Base-by-base conservation (phyloP, 1,140 invertebrate genomes). In the Drosophila novamexicana region DNA sequence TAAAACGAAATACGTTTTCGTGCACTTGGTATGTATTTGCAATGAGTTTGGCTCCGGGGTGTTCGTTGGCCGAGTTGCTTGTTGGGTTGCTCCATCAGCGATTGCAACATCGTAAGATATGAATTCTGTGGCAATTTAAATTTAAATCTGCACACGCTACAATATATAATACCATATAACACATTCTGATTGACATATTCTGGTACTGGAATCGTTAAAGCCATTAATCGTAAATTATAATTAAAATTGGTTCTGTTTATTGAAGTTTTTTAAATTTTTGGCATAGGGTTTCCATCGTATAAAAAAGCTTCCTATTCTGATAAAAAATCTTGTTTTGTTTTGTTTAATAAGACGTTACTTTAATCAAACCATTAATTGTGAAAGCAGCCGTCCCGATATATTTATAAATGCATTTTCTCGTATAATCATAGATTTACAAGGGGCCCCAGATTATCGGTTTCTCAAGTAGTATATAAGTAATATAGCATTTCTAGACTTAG, bases 81-180 rank as follows among this genome's bases (percentile, higher is more conserved):
- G 52, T 6, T 45, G 56, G 40, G 12, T 22, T 52, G 61, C 44
- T 64, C 62, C 40, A 32, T 36, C 53, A 63, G 42, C 76, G 79
- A 76, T 84, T 85, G 79, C 81, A 71, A 86, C 69, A 81, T 61
- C 64, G 44, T 53, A 7, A 68, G 65, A 75, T 79, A 62, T 78
- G 71, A 57, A 40, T 67, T 67, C 18, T 61, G 40, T 49, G 61
- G 70, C 61, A 61, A 70, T 75, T 52, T 57, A 40, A 57, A 63
- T 63, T 56, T 62, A 63, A 57, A 57, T 72, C 53, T 66, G 29
- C 44, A 57, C 52, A 52, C 37, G 59, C 7, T 12, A 49, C 22
- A 22, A 57, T 44, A 34, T 14, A 57, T 57, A n/a, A 44, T 50
- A n/a, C n/a, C 29, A 42, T 32, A n/a, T 32, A 7, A 6, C 12